phyloP scores from a whole-genome alignment of 2,113 vertebrate species.

The Ailurus styani region DNA sequence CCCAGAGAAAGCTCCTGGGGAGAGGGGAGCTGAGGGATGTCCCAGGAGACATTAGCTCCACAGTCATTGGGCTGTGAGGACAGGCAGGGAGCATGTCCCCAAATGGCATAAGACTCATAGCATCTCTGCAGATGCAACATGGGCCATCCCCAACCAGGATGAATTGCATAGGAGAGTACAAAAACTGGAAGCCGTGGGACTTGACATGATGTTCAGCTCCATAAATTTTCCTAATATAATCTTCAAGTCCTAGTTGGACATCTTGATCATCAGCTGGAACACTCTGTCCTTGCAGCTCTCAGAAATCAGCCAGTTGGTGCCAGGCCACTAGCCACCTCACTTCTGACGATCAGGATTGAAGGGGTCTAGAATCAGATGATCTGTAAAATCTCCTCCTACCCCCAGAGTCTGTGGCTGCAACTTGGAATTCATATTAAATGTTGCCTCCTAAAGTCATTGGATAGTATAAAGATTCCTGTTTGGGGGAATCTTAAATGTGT shows the following conservation, averaged over 20 bases:
- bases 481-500: background rate
- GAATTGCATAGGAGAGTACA: background rate
- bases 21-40: background rate
- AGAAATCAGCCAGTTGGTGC: background rate
- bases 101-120: background rate
- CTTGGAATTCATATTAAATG: background rate
- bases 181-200: background rate
- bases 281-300: background rate
- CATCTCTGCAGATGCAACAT: background rate
- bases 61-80: background rate
- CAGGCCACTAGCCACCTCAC: background rate
- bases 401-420: background rate
- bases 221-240: background rate
- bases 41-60: background rate
- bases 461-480: background rate
- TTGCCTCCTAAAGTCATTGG: background rate
- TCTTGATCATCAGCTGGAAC: background rate
- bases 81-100: background rate
- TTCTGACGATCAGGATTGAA: background rate
- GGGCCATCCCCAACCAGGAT: background rate
- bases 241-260: background rate
- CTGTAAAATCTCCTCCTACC: background rate
- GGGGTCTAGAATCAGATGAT: background rate
- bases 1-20: background rate
- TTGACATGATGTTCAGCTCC: background rate